Percentiles rank a stretch among this genome's conserved stretches.
Evolutionary conservation across 30 jellyfish, hydroid and myxozoan genomes (phyloP).

Genomic region (Cassiopea xamachana): DNA sequence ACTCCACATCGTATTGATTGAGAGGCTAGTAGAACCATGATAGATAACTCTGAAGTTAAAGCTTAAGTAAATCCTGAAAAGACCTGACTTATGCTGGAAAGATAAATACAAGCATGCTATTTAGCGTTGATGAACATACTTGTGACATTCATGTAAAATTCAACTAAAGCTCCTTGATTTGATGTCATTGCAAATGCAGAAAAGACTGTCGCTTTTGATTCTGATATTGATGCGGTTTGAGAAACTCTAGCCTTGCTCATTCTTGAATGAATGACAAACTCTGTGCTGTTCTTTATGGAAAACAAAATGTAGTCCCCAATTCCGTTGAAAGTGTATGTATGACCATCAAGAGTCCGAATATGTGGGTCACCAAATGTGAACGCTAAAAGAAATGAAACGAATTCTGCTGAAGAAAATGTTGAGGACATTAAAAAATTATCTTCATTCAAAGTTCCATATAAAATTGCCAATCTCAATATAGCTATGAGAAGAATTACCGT

Average conservation of each 20-base stretch:
- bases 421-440: too few relatives aligned
- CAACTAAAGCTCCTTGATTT: constrained; percentile 22
- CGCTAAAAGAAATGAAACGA: constrained; percentile 20
- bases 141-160: constrained; percentile 35
- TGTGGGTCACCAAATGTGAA: constrained; percentile 83
- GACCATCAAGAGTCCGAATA: constrained; percentile 76
- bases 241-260: constrained; percentile 34
- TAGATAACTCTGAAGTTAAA: background rate
- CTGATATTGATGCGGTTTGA: constrained; percentile 14
- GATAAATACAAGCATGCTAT: background rate
- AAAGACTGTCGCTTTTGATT: constrained; percentile 64
- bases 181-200: constrained; percentile 39
- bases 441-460: background rate
- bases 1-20: background rate
- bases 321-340: constrained; percentile 24
- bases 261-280: constrained; percentile 38
- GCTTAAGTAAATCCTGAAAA: background rate
- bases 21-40: background rate
- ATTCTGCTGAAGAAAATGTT: background rate
- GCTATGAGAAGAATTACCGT: too few relatives aligned
- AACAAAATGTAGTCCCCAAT: too few relatives aligned
- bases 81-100: background rate
- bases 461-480: too few relatives aligned
- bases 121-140: constrained; percentile 18
- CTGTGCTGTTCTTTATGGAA: background rate